Evolutionary conservation across 2,797 vertebrate species (phyloP).

Genomic region (Sphaeramia orbicularis): DNA sequence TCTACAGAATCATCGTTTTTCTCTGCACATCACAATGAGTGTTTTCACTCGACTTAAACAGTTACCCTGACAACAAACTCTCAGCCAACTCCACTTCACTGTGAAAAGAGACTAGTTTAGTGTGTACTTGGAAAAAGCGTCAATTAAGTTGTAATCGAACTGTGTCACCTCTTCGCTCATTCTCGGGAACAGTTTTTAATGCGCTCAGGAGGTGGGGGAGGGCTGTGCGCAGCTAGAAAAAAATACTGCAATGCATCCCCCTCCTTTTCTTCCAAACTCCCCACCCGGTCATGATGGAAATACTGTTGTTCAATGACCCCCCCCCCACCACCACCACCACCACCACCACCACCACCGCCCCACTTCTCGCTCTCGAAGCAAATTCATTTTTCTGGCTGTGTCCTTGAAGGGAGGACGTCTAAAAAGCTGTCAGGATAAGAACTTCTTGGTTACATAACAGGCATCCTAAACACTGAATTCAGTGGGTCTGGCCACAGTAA

Average conservation of each 20-base stretch:
- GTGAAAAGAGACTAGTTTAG: slow-evolving; percentile 3
- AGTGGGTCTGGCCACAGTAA: neutral
- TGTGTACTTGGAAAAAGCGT: slow-evolving; percentile 9
- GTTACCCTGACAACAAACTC: slow-evolving; percentile 53
- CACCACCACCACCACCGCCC: too few relatives aligned
- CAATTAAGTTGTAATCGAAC: slow-evolving; percentile 24
- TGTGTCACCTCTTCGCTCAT: slow-evolving; percentile 1
- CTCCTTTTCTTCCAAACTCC: neutral
- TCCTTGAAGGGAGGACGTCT: slow-evolving; percentile 31
- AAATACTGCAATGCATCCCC: neutral
- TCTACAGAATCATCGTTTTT: neutral
- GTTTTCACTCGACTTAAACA: neutral
- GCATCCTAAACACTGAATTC: neutral
- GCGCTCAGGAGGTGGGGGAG: slow-evolving; percentile 9
- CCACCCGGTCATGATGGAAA: neutral
- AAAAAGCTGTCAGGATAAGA: slow-evolving; percentile 27
- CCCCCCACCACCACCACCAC: too few relatives aligned
- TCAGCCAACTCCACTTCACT: neutral
- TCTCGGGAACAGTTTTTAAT: slow-evolving; percentile 6
- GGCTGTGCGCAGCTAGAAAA: neutral
- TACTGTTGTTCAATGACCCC: neutral
- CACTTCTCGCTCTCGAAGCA: neutral
- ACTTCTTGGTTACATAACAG: neutral
- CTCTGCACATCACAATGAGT: neutral
- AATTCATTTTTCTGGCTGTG: slow-evolving; percentile 14